A percentile compares a stretch with the other conserved stretches of the same genome.
Conservation (phyloP, 2,113 vertebrate genomes). For the Rhea pennata region DNA sequence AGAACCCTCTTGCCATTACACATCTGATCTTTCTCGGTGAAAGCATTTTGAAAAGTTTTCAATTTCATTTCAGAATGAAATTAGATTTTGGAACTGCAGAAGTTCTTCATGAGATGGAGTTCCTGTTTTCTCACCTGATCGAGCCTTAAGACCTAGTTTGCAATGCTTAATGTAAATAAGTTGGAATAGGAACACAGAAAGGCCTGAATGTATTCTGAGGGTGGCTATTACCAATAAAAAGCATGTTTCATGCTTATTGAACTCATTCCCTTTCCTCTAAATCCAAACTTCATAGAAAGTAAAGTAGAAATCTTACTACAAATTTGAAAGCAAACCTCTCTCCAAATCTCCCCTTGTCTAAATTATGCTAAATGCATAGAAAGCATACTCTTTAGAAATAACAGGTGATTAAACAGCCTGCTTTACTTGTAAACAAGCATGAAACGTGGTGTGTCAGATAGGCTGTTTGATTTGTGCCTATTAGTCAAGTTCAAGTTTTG, state of each 20-base stretch:
- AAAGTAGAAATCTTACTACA: not conserved
- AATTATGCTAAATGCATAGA: not conserved
- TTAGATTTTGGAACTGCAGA: not conserved
- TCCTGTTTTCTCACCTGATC: not conserved
- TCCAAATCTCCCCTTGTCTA: not conserved
- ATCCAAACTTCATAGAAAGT: not conserved
- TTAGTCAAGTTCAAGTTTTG: not conserved
- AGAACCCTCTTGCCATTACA: rapidly evolving
- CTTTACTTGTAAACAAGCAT: conserved; percentile 15
- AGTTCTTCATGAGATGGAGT: not conserved
- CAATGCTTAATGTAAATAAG: not conserved
- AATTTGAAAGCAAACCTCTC: not conserved
- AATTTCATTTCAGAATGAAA: not conserved
- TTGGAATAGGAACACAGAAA: not conserved
- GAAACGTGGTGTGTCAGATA: not conserved
- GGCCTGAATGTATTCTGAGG: not conserved
- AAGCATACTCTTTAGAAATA: conserved; percentile 15
- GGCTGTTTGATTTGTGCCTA: not conserved
- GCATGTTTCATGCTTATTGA: not conserved
- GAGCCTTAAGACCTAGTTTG: not conserved
- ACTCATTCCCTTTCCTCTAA: not conserved
- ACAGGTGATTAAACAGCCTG: not conserved
- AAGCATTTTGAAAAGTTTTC: not conserved
- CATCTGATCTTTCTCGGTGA: not conserved
- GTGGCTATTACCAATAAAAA: not conserved